Base-by-base conservation (phyloP, 1,140 invertebrate species). In the Zaprionus camerounensis region DNA sequence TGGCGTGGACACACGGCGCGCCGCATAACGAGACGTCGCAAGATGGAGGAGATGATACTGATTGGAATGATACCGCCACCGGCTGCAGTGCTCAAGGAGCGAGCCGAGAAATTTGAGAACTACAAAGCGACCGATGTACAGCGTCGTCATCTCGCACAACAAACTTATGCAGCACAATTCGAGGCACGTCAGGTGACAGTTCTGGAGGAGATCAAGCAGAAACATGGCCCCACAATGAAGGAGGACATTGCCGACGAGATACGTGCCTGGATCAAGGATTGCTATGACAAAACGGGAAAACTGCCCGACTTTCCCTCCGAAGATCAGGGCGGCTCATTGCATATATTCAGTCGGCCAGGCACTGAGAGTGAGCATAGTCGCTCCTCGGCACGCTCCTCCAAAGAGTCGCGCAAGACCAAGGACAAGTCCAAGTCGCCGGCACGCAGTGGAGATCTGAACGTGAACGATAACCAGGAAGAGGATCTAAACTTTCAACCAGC, bases 281-380 rank as follows among this genome's bases (percentile, higher is more conserved):
- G 95, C 81, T 96, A 96, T 84, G 94, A 96, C 57, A 95, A 96
- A 72, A 97, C 97, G 22, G 97, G 97, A 26, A 98, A 97, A 93
- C 96, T 99, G 91, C 98, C 98, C 0, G 97, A 98, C 79, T 96
- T 97, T 81, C 98, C 98, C 3, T 96, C 97, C n/a, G 97, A 96
- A 64, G 97, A 98, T 91, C 96, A 96, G 82, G 97, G 97, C 20
- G 97, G 97, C 1, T 98, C 97, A 2, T 94, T 96, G 72, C 93
- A 96, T 36, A 96, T 98, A 90, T 97, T 98, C 78, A 96, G 96
- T 80, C 93, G 96, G 82, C 95, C 93, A 93, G 95, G 95, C 15
- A 95, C 95, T 1, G 96, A 96, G 63, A 96, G 96, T 91, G 96
- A 96, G 76, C 92, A 96, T 2, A 97, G 96, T 77, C 96, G 97